phyloP scores from a whole-genome alignment of 2,888 invertebrate species.

The Mesorhabditis belari region DNA sequence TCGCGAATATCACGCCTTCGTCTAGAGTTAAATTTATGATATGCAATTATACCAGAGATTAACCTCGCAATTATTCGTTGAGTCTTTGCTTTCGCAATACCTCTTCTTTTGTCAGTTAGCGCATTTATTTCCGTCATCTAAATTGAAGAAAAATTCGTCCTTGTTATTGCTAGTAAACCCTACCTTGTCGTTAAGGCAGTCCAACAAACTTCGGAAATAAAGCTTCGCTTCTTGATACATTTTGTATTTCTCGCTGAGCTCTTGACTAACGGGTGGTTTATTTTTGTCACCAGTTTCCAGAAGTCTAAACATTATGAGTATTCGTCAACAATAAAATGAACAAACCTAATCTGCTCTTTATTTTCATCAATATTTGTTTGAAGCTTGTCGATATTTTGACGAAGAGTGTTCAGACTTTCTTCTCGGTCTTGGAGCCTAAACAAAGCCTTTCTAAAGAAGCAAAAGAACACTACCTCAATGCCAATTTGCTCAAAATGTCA shows the following conservation, averaged over 20 bases:
- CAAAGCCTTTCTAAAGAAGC: constrained; percentile 3
- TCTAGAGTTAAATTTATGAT: constrained; percentile 2
- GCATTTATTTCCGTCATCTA: constrained; percentile 48
- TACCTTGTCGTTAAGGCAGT: constrained; percentile 95
- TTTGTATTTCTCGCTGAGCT: constrained; percentile 74
- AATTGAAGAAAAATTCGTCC: not conserved
- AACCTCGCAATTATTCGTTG: constrained; percentile 69
- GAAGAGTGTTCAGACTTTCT: constrained; percentile 62
- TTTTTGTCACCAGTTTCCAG: constrained; percentile 57
- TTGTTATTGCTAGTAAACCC: constrained; percentile 15
- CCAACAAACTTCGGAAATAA: constrained; percentile 89
- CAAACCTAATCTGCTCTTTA: constrained; percentile 54
- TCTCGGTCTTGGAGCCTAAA: constrained; percentile 62
- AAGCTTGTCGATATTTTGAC: constrained; percentile 60
- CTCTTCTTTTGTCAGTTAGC: constrained; percentile 73
- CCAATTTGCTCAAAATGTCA: constrained; percentile 26
- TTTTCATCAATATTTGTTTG: constrained; percentile 56
- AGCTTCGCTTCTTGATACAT: constrained; percentile 92
- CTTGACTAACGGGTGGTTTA: constrained; percentile 58
- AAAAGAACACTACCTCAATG: constrained; percentile 10
- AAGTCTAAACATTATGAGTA: constrained; percentile 33
- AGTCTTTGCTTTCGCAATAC: constrained; percentile 66
- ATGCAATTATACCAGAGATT: too few relatives aligned
- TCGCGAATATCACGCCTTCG: constrained; percentile 69
- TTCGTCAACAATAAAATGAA: not conserved